Conservation (phyloP, 2,797 vertebrate genomes). For the Passerculus sandwichensis region DNA sequence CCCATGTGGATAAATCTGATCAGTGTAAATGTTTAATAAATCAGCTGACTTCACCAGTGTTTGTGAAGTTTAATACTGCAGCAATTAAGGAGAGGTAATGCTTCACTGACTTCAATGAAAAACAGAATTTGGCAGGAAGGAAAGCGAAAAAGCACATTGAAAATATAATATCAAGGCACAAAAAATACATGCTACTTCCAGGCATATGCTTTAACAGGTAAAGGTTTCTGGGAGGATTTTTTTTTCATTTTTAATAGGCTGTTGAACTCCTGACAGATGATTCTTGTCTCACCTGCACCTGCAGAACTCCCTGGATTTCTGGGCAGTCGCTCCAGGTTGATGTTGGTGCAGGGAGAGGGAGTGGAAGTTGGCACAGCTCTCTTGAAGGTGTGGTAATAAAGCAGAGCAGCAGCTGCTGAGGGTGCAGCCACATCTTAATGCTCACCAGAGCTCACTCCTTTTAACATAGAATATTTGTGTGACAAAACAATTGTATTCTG, state of each 20-base stretch:
- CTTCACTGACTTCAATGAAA: conserved; percentile 54
- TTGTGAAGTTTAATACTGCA: background rate
- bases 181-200: conserved; percentile 55
- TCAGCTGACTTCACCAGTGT: background rate
- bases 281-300: background rate
- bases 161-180: conserved; percentile 29
- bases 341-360: background rate
- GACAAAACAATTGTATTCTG: background rate
- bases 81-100: background rate
- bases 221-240: background rate
- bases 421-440: background rate
- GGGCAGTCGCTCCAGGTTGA: background rate
- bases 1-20: background rate
- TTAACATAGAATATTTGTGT: background rate
- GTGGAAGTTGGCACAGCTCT: background rate
- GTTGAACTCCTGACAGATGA: background rate
- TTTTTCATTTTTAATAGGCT: background rate
- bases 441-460: background rate
- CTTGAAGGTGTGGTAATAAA: background rate
- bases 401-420: background rate
- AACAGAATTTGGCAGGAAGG: conserved; percentile 34
- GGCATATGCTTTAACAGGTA: conserved; percentile 35
- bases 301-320: background rate
- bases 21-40: conserved; percentile 11
- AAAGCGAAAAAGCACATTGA: background rate